Evolutionary conservation across 2,113 vertebrate species (phyloP), one percentile per base, ranked within the genome.

Genomic region (Prionailurus viverrinus): DNA sequence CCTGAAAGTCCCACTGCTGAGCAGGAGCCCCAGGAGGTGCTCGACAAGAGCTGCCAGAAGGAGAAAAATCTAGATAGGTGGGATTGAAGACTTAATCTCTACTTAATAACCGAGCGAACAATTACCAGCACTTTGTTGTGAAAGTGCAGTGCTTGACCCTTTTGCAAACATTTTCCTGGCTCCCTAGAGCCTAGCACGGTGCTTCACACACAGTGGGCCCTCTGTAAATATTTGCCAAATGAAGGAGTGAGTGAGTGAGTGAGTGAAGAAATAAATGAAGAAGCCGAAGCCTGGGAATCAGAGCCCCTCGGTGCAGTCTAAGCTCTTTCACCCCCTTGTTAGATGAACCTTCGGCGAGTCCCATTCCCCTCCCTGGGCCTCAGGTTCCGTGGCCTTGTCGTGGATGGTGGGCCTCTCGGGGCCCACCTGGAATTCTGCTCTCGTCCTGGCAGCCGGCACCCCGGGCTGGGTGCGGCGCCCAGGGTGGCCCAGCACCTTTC

Each of bases 181-280:
- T 66, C 9, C 61, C 45, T 27, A 2, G 31, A 33, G 61, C 21
- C 45, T 1, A 69, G 69, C 9, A n/a, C 7, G 1, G 69, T 9
- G 1, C 33, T 15, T 61, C 39, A 3, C 3, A 1, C 1, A 4
- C 0, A 31, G 10, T 1, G 31, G 12, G 1, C 6, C 7, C 1
- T 33, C 68, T 1, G 0, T 1, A 23, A 3, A 18, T n/a, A 80
- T 36, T 18, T 39, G 33, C 23, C 7, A 27, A n/a, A 23, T 4
- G 9, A 68, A 87, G 23, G 3, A 55, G 25, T 15, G 53, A 94
- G 21, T 3, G 53, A 45, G 10, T 8, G 4, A 51, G 29, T 6
- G 4, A 65, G 16, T 25, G 71, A 69, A 91, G 89, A 80, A 61
- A 68, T 7, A 11, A 31, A 31, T 16, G 31, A 63, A 51, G 31